Evolutionary conservation across 2,888 invertebrate species (phyloP), one percentile per base, ranked within the genome.

Genomic region (Meloe dianella): DNA sequence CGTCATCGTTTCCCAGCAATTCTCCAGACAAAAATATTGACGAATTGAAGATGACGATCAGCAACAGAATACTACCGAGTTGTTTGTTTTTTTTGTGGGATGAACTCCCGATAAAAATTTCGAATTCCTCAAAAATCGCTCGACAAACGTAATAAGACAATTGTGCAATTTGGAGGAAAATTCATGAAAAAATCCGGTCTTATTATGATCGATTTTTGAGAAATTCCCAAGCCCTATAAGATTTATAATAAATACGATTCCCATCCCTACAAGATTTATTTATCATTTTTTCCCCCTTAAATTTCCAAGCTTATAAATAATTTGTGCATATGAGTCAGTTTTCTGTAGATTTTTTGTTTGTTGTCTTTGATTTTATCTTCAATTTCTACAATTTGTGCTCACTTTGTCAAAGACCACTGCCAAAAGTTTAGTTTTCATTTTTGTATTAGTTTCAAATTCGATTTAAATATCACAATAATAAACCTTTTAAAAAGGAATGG

Each of bases 141-240:
- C 83, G 73, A 82, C 83, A 83, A 83, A 73, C 75, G 75, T 78
- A 83, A 81, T 78, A 83, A 83, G 82, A 80, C 81, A 4, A 4
- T 35, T 12, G 10, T 47, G 9, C n/a, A 8, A 20, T 38, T n/a
- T 65, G 62, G 71, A 73, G 75, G 76, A 77, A 74, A 68, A 57
- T 32, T 17, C 61, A 38, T n/a, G 62, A 67, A 69, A 75, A 68
- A 69, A 74, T 71, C 32, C 51, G 64, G 81, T 81, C 82, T 82
- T 82, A 78, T 80, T 80, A 79, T 78, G 82, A 81, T 78, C 81
- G 76, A 81, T 79, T 78, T 78, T 79, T 76, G 54, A 54, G 3
- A 54, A 24, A 24, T 24, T 14, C 54, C 2, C 20, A 12, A n/a
- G n/a, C n/a, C n/a, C n/a, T n/a, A n/a, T n/a, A n/a, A n/a, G 27